These are phyloP conservation scores for Epinephelus malabaricus DNA, from an alignment of 2,797 vertebrate genomes.

Conservation along the genomic window DNA sequence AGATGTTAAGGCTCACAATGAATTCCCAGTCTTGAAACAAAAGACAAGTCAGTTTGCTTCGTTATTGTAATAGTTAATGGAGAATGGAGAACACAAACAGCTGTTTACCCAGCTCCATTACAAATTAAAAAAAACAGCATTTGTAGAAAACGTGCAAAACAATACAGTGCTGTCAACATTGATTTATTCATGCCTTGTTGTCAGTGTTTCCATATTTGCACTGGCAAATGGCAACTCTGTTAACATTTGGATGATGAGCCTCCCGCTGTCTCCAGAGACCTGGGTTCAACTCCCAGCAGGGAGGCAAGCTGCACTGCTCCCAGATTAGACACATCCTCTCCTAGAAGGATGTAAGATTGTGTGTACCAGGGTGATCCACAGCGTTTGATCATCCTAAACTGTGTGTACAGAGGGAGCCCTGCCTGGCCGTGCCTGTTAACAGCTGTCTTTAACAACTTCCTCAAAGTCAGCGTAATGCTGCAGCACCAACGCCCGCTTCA, in stretches of 20 bases:
- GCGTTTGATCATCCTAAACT: conserved; percentile 26
- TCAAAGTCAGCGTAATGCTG: background rate
- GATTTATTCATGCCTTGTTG: conserved; percentile 26
- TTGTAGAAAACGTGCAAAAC: conserved; percentile 7
- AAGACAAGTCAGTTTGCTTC: background rate
- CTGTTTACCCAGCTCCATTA: background rate
- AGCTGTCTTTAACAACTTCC: conserved; percentile 1
- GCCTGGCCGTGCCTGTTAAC: background rate
- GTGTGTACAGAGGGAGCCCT: background rate
- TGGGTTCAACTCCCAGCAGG: conserved; percentile 37
- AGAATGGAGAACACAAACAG: background rate
- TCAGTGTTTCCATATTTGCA: conserved; percentile 20
- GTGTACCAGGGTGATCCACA: background rate
- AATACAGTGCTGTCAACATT: conserved; percentile 12
- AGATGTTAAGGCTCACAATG: background rate
- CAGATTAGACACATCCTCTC: conserved; percentile 12
- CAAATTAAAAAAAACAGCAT: background rate
- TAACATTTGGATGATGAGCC: conserved; percentile 39
- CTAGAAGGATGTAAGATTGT: conserved; percentile 19
- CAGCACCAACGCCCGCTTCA: background rate
- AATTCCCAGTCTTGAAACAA: background rate
- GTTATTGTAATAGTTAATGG: background rate
- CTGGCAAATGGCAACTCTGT: conserved; percentile 20
- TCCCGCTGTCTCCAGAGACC: conserved; percentile 25
- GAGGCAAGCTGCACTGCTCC: conserved; percentile 15